These are phyloP conservation scores for Neria commutata DNA, from an alignment of 2,888 invertebrate genomes.

Conservation along the genomic window DNA sequence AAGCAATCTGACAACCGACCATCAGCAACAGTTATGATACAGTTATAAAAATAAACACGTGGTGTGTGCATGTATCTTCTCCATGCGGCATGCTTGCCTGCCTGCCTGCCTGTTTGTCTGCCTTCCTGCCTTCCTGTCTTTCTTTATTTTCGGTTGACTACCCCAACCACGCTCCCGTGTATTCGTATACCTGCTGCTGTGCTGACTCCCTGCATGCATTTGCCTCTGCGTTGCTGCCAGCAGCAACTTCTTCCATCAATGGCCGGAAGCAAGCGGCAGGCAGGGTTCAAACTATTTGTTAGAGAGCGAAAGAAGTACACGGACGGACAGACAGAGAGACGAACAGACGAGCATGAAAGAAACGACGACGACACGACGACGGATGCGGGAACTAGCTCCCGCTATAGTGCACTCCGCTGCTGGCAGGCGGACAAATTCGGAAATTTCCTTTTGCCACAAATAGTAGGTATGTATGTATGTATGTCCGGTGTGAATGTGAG, in stretches of 20 bases:
- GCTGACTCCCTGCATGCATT: background rate
- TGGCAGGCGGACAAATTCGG: no score
- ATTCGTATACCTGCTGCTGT: background rate
- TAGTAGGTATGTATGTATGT: background rate
- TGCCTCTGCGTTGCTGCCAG: background rate
- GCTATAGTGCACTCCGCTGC: no score
- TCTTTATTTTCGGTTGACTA: conserved; percentile 6
- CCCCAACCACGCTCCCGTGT: background rate
- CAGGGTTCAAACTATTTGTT: no score
- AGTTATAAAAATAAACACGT: conserved; percentile 22
- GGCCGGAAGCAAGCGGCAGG: no score
- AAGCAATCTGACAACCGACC: background rate
- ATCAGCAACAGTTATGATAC: background rate
- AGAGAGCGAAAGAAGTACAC: no score
- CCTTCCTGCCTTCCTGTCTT: conserved; percentile 2
- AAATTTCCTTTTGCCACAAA: conserved; percentile 35
- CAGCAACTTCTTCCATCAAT: no score
- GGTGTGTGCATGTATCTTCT: no score
- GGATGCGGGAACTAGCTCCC: conserved; percentile 44
- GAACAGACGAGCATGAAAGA: no score
- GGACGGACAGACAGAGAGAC: no score
- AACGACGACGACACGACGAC: no score
- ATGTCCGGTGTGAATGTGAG: background rate
- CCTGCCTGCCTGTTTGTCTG: background rate
- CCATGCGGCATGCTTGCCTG: background rate